A percentile compares a stretch with the other conserved stretches of the same genome.
Evolutionary conservation across 2,888 invertebrate genomes (phyloP).

Genomic region (Thymelicus acteon): DNA sequence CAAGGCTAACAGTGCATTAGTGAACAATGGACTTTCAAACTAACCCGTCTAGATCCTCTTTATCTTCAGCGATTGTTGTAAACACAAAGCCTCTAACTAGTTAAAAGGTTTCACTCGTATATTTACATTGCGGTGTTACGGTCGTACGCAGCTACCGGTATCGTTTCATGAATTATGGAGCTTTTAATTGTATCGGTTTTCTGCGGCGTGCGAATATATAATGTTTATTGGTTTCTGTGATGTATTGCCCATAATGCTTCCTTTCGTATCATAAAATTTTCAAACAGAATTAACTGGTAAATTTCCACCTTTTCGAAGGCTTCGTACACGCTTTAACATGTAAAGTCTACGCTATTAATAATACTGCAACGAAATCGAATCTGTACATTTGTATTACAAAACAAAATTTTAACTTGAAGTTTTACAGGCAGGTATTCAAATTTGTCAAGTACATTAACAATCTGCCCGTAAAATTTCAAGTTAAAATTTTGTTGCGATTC

Average conservation of each 20-base stretch:
- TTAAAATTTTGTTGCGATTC: too few species aligned
- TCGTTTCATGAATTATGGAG: slow-evolving; percentile 35
- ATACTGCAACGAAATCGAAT: too few species aligned
- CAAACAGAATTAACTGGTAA: slow-evolving; percentile 5
- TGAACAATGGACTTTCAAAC: slow-evolving; percentile 70
- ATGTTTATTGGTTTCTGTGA: slow-evolving; percentile 36
- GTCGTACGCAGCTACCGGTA: slow-evolving; percentile 33
- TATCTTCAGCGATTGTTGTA: slow-evolving; percentile 71
- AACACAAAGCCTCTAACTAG: slow-evolving; percentile 63
- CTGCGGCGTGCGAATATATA: slow-evolving; percentile 31
- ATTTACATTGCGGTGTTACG: slow-evolving; percentile 36
- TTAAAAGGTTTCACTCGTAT: slow-evolving; percentile 64
- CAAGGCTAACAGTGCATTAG: slow-evolving; percentile 70
- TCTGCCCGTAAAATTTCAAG: too few species aligned
- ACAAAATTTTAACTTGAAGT: too few species aligned
- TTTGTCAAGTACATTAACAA: too few species aligned
- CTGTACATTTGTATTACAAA: too few species aligned
- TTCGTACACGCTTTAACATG: not conserved
- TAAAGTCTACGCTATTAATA: not conserved
- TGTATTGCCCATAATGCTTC: slow-evolving; percentile 26
- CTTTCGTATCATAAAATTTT: slow-evolving; percentile 16
- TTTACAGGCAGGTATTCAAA: too few species aligned
- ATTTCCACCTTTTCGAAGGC: not conserved
- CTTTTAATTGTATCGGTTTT: slow-evolving; percentile 35
- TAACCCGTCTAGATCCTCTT: slow-evolving; percentile 64